Percentiles rank a stretch among this genome's conserved stretches.
Conservation (phyloP, 2,797 vertebrate genomes). For the Triplophysa bombifrons region DNA sequence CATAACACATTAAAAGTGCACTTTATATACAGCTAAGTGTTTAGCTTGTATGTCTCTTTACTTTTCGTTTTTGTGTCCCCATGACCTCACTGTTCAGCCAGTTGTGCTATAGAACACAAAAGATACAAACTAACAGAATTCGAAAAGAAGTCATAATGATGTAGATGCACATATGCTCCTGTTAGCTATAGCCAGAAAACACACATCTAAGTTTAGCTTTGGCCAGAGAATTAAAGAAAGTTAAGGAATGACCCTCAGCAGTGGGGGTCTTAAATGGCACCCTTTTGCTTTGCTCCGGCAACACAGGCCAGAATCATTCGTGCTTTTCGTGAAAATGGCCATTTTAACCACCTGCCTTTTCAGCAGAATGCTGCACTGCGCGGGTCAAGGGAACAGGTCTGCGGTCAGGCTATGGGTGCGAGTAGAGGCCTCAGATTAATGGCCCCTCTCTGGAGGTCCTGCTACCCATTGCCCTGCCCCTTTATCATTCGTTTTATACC, state of each 20-base stretch:
- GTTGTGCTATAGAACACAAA: not conserved
- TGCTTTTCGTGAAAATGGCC: conserved; percentile 66
- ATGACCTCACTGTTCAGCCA: not conserved
- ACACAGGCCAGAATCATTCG: conserved; percentile 49
- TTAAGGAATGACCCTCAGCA: conserved; percentile 67
- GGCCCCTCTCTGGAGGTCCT: conserved; percentile 57
- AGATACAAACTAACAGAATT: not conserved
- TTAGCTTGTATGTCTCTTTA: too few species aligned
- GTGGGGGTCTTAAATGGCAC: conserved; percentile 70
- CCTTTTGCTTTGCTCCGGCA: conserved; percentile 64
- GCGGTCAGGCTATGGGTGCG: conserved; percentile 65
- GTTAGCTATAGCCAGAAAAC: conserved; percentile 6
- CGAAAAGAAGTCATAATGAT: not conserved
- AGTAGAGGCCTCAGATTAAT: conserved; percentile 69
- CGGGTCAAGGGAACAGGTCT: conserved; percentile 78
- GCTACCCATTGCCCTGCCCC: conserved; percentile 54
- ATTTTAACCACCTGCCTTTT: conserved; percentile 67
- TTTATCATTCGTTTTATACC: conserved; percentile 54
- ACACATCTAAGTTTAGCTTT: conserved; percentile 22
- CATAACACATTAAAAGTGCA: too few species aligned
- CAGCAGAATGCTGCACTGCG: conserved; percentile 67
- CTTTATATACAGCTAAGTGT: too few species aligned
- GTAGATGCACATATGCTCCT: not conserved
- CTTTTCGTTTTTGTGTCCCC: not conserved
- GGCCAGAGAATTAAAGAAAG: conserved; percentile 51